Evolutionary conservation across 2,888 invertebrate species (phyloP).

Genomic region (Hylaea fasciaria): DNA sequence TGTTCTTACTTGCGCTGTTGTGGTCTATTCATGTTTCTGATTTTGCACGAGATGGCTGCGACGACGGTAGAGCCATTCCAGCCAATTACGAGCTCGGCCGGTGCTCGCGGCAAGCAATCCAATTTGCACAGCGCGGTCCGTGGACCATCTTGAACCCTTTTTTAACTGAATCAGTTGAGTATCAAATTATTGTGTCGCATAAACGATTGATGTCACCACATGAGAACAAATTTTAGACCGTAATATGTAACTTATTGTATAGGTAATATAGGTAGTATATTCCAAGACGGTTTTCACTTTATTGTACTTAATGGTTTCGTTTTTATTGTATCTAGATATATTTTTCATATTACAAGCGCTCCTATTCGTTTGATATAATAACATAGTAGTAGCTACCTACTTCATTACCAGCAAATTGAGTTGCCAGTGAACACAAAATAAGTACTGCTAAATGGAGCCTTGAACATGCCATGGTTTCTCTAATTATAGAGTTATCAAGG

Average conservation of each 20-base stretch:
- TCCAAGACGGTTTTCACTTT: no score
- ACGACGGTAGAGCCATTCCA: constrained; percentile 56
- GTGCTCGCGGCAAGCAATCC: constrained; percentile 70
- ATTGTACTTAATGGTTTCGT: no score
- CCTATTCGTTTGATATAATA: no score
- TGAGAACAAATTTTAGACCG: not conserved
- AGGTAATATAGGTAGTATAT: no score
- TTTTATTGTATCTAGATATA: no score
- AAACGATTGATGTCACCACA: not conserved
- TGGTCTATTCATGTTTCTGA: constrained; percentile 48
- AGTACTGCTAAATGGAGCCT: constrained; percentile 18
- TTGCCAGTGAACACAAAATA: not conserved
- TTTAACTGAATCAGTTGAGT: constrained; percentile 40
- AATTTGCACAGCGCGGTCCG: constrained; percentile 78
- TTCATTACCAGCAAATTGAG: not conserved
- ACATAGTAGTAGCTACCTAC: no score
- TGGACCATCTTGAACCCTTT: constrained; percentile 49
- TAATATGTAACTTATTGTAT: no score
- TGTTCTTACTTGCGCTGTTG: constrained; percentile 17
- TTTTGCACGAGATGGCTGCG: constrained; percentile 41
- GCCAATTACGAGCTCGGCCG: constrained; percentile 66
- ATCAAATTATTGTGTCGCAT: constrained; percentile 13
- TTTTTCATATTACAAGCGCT: no score
- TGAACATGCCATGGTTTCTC: constrained; percentile 24
- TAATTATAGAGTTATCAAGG: constrained; percentile 20